phyloP scores from a whole-genome alignment of 2,113 vertebrate species.

The Illadopsis cleaveri region DNA sequence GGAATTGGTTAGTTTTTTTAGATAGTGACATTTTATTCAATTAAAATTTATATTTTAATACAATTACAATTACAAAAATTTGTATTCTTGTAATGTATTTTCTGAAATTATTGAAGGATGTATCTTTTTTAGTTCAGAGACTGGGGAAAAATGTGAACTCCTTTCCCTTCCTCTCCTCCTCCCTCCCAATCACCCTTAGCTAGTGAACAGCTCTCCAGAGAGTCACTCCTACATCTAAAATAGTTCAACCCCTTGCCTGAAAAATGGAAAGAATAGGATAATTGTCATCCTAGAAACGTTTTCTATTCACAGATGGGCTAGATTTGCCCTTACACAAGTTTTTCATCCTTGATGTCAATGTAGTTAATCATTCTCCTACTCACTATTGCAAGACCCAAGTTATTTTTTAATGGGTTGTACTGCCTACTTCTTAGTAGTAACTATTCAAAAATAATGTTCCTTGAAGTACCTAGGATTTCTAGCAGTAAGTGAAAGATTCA shows the following conservation, averaged over 20 bases:
- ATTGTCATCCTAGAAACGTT: neutral
- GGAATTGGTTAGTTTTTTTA: neutral
- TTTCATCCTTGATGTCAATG: neutral
- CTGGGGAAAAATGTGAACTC: neutral
- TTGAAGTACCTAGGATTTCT: neutral
- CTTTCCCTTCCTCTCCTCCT: neutral
- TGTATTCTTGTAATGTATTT: neutral
- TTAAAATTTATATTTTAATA: neutral
- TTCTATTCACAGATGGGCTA: neutral
- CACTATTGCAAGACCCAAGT: neutral
- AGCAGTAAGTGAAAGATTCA: neutral
- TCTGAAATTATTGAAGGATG: neutral
- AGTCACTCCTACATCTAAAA: constrained; percentile 10
- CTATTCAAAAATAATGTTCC: neutral
- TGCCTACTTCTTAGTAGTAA: neutral
- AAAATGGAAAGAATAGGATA: neutral
- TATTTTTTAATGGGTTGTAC: neutral
- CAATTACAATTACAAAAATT: neutral
- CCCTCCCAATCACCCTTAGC: neutral
- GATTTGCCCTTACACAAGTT: neutral
- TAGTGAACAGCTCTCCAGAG: neutral
- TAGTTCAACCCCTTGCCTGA: neutral
- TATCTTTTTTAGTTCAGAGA: neutral
- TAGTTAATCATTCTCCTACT: neutral
- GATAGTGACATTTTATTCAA: neutral